Conservation (phyloP, 2,113 vertebrate species). For the Paralichthys olivaceus region DNA sequence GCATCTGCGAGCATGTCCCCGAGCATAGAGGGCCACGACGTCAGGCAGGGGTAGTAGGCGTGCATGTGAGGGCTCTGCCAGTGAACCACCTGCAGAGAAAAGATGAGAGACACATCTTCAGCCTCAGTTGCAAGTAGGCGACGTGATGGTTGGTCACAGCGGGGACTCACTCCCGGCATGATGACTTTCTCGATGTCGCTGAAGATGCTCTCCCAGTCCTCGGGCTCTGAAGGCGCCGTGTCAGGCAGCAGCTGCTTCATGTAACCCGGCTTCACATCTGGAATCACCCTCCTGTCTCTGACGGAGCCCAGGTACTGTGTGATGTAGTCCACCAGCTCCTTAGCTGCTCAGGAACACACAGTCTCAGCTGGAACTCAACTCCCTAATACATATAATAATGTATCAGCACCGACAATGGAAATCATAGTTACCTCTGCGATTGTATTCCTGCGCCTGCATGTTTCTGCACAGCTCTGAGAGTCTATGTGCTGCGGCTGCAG, state of each 20-base stretch:
- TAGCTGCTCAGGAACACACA: slow-evolving; percentile 80
- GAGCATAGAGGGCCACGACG: slow-evolving; percentile 95
- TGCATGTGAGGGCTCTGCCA: slow-evolving; percentile 99
- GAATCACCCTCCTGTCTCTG: slow-evolving; percentile 88
- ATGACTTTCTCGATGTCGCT: slow-evolving; percentile 92
- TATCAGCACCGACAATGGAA: neutral
- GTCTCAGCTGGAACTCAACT: too few species aligned
- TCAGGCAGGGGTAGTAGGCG: slow-evolving; percentile 94
- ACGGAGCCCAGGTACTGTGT: slow-evolving; percentile 89
- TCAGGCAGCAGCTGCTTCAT: slow-evolving; percentile 89
- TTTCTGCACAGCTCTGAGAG: too few species aligned
- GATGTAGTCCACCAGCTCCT: slow-evolving; percentile 96
- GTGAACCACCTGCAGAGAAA: slow-evolving; percentile 88
- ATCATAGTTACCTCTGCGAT: slow-evolving; percentile 75
- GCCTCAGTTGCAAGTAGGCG: too few species aligned
- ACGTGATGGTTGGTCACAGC: too few species aligned
- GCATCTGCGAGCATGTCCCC: slow-evolving; percentile 97
- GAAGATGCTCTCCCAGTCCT: slow-evolving; percentile 94
- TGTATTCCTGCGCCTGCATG: slow-evolving; percentile 84
- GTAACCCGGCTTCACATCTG: slow-evolving; percentile 93
- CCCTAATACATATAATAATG: too few species aligned
- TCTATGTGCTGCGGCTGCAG: too few species aligned
- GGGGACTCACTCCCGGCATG: slow-evolving; percentile 93
- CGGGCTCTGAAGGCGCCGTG: slow-evolving; percentile 86
- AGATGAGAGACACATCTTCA: too few species aligned